phyloP scores from a whole-genome alignment of 2,797 vertebrate genomes.

The Gobio occitaniae region DNA sequence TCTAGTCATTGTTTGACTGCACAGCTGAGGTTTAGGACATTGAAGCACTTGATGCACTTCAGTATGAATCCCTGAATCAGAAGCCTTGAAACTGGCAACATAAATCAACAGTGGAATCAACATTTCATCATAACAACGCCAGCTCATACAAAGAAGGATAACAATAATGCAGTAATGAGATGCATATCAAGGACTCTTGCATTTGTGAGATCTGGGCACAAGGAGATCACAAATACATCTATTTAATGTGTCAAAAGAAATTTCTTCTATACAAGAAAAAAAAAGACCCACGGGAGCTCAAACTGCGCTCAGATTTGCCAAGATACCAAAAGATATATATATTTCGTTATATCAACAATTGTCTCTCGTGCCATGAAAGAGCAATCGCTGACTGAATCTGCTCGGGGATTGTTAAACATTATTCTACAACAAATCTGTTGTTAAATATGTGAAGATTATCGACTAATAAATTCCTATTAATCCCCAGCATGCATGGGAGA shows the following conservation, averaged over 20 bases:
- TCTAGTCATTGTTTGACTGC: slow-evolving; percentile 30
- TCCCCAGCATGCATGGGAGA: background rate
- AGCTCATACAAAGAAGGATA: background rate
- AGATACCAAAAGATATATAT: too few relatives aligned
- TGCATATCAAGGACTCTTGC: background rate
- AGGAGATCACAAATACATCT: background rate
- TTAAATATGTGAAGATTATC: background rate
- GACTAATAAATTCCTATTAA: background rate
- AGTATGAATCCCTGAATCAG: slow-evolving; percentile 1
- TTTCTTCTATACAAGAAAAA: background rate
- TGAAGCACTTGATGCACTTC: slow-evolving; percentile 39
- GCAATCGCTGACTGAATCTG: background rate
- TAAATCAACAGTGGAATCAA: background rate
- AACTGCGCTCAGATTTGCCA: background rate
- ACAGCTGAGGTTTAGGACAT: slow-evolving; percentile 17
- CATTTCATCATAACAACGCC: background rate
- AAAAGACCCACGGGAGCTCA: background rate
- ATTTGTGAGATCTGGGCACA: background rate
- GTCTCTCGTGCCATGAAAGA: background rate
- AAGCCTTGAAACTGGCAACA: background rate
- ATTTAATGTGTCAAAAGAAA: background rate
- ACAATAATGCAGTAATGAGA: background rate
- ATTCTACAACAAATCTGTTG: too few relatives aligned
- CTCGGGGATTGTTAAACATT: background rate
- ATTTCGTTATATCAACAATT: background rate